These are phyloP conservation scores for Leucania comma DNA, from an alignment of 2,888 invertebrate genomes.

Conservation along the genomic window DNA sequence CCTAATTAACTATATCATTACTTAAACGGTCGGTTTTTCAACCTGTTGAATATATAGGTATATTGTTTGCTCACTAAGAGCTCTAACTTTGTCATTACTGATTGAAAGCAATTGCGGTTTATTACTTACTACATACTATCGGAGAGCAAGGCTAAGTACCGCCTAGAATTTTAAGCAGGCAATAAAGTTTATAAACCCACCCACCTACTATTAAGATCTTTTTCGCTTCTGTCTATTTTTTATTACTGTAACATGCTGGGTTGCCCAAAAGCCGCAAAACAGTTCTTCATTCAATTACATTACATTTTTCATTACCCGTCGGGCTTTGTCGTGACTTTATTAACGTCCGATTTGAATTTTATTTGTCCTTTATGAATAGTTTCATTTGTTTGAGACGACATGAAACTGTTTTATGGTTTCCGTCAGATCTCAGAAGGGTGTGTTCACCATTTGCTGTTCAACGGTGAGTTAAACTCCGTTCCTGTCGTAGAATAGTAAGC, in stretches of 20 bases:
- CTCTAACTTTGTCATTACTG: neutral
- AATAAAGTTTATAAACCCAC: neutral
- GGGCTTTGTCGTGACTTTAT: slow-evolving; percentile 20
- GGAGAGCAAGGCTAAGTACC: neutral
- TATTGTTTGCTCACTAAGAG: neutral
- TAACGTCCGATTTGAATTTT: slow-evolving; percentile 30
- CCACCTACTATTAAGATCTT: slow-evolving; percentile 4
- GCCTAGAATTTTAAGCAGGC: neutral
- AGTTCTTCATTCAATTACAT: slow-evolving; percentile 24
- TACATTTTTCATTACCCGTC: slow-evolving; percentile 42
- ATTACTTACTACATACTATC: neutral
- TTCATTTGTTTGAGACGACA: slow-evolving; percentile 18
- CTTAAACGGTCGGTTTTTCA: neutral
- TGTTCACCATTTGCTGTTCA: slow-evolving; percentile 27
- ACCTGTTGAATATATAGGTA: neutral
- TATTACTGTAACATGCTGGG: slow-evolving; percentile 3
- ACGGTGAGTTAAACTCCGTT: slow-evolving; percentile 25
- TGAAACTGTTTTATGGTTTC: slow-evolving; percentile 36
- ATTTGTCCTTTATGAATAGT: slow-evolving; percentile 2
- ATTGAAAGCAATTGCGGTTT: neutral
- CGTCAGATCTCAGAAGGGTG: slow-evolving; percentile 16
- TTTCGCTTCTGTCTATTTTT: neutral
- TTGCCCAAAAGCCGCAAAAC: slow-evolving; percentile 6
- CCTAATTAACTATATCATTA: neutral
- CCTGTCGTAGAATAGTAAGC: slow-evolving; percentile 38